Evolutionary conservation across 2,113 vertebrate species (phyloP).

Genomic region (Stigmatopora argus): DNA sequence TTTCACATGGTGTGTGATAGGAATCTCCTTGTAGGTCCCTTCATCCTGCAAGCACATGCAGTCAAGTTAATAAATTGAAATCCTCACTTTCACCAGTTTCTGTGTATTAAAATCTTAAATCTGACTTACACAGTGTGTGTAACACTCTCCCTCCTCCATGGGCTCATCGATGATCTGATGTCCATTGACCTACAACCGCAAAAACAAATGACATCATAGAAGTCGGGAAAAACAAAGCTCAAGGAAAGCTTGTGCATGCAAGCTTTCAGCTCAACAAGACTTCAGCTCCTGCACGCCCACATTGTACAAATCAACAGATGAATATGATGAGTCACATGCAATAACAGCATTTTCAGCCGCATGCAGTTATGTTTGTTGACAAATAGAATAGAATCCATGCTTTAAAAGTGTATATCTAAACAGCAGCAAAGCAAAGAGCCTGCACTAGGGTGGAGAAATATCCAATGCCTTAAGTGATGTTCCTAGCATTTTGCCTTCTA

Average conservation of each 20-base stretch:
- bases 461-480: conserved; percentile 33
- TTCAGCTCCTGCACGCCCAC: conserved; percentile 54
- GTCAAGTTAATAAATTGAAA: conserved; percentile 5
- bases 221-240: conserved; percentile 29
- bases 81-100: not conserved
- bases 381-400: conserved; percentile 57
- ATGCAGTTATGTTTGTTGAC: conserved; percentile 42
- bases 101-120: not conserved
- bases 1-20: conserved; percentile 92
- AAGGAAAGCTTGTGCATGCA: conserved; percentile 35
- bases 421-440: conserved; percentile 37
- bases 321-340: conserved; percentile 57
- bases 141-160: conserved; percentile 90
- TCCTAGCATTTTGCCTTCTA: conserved; percentile 31
- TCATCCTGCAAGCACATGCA: conserved; percentile 76
- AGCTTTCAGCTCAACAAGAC: conserved; percentile 38
- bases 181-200: conserved; percentile 82
- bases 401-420: conserved; percentile 13
- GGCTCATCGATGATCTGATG: conserved; percentile 92
- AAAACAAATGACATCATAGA: conserved; percentile 30
- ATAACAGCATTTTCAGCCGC: conserved; percentile 29
- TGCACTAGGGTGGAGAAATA: conserved; percentile 47
- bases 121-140: conserved; percentile 85
- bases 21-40: conserved; percentile 88
- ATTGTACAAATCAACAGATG: conserved; percentile 54